These are phyloP conservation scores for Virgularia gustaviana DNA, from an alignment of 92 coral and sea anemone genomes.

Conservation along the genomic window DNA sequence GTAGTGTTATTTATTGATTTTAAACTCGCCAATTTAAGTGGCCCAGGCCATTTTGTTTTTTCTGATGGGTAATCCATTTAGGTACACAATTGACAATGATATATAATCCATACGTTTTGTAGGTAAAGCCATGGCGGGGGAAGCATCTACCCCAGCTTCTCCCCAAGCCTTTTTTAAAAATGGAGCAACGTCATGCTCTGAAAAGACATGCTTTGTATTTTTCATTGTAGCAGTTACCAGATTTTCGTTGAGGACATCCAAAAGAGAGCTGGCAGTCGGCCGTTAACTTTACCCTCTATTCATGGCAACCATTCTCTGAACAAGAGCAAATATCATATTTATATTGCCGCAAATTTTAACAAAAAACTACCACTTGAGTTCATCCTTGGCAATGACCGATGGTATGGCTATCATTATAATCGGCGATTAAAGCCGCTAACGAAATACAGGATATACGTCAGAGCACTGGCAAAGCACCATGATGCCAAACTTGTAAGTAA, in stretches of 20 bases:
- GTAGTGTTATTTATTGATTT: too few species aligned
- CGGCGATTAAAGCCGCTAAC: slow-evolving; percentile 18
- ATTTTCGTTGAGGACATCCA: slow-evolving; percentile 22
- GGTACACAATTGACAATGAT: background rate
- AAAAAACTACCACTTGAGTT: slow-evolving; percentile 1
- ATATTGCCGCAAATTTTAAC: slow-evolving; percentile 21
- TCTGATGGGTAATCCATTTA: background rate
- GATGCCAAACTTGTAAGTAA: too few species aligned
- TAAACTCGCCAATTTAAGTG: too few species aligned
- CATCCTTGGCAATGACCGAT: slow-evolving; percentile 5
- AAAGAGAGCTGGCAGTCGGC: slow-evolving; percentile 12
- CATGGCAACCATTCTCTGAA: slow-evolving; percentile 31
- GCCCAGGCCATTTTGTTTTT: background rate
- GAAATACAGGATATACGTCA: slow-evolving; percentile 31
- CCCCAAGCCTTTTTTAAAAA: too few species aligned
- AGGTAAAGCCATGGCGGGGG: too few species aligned
- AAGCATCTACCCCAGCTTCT: too few species aligned
- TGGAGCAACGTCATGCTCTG: too few species aligned
- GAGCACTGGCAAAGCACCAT: slow-evolving; percentile 20
- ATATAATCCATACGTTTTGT: background rate
- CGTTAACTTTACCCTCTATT: background rate
- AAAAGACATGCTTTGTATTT: background rate
- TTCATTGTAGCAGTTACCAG: slow-evolving; percentile 4
- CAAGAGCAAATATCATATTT: slow-evolving; percentile 21
- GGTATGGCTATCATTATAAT: slow-evolving; percentile 18